A percentile compares a stretch with the other conserved stretches of the same genome.
Evolutionary conservation across 2,113 vertebrate species (phyloP).

Genomic region (Laticauda colubrina): DNA sequence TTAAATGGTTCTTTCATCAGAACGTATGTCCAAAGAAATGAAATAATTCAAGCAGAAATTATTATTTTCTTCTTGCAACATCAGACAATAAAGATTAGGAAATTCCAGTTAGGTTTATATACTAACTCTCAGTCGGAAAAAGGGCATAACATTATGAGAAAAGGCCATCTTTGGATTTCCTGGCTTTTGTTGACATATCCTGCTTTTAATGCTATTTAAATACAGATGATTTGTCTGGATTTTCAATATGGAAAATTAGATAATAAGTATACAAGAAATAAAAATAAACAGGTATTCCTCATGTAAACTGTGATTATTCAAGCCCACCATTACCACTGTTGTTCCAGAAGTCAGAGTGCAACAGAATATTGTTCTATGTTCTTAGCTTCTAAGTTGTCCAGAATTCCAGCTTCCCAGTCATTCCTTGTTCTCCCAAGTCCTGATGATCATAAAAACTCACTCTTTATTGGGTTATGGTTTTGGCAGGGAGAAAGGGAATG

Average conservation of each 20-base stretch:
- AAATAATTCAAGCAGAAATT: neutral
- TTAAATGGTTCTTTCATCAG: constrained; percentile 24
- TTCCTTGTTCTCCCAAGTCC: neutral
- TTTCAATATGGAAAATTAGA: constrained; percentile 46
- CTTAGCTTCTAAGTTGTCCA: neutral
- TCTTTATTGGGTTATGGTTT: neutral
- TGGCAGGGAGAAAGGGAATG: neutral
- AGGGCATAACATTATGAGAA: constrained; percentile 39
- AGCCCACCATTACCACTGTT: neutral
- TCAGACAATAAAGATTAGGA: constrained; percentile 51
- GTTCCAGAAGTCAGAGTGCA: neutral
- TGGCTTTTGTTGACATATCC: constrained; percentile 67
- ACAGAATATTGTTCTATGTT: neutral
- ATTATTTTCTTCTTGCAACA: neutral
- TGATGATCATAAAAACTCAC: neutral
- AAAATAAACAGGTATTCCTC: neutral
- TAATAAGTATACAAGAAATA: constrained; percentile 16
- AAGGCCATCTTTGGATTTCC: constrained; percentile 72
- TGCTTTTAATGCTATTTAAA: constrained; percentile 55
- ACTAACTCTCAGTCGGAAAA: constrained; percentile 56
- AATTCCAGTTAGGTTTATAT: constrained; percentile 39
- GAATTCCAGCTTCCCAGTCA: neutral
- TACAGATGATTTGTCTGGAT: constrained; percentile 47
- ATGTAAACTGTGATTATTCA: neutral
- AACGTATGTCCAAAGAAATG: neutral